Evolutionary conservation across 2,113 vertebrate species (phyloP).

Genomic region (Motacilla tschutschensis): DNA sequence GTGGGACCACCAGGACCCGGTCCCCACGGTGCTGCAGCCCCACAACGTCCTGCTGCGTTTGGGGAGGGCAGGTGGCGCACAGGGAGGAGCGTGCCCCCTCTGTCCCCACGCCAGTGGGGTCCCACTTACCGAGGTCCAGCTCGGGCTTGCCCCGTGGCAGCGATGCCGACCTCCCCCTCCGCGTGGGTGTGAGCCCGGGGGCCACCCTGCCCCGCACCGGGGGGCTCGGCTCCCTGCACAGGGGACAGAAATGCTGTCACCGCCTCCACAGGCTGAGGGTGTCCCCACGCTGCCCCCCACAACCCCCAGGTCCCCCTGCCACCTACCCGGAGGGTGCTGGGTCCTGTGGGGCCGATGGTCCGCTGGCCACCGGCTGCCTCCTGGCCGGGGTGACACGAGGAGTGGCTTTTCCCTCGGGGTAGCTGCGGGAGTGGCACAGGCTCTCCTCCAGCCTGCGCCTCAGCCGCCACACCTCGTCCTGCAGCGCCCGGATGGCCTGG

Average conservation of each 20-base stretch:
- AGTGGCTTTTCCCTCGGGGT: background rate
- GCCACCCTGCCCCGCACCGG: background rate
- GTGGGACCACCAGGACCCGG: background rate
- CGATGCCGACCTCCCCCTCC: conserved; percentile 47
- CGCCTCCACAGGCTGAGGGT: background rate
- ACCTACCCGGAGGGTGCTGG: conserved; percentile 57
- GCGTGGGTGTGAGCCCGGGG: background rate
- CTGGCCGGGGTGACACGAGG: fast-evolving
- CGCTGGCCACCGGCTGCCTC: background rate
- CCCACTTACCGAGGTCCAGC: conserved; percentile 65
- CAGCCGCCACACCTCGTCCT: conserved; percentile 77
- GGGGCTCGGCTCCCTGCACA: background rate
- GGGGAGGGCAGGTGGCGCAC: fast-evolving
- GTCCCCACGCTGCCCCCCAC: background rate
- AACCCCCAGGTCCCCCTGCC: fast-evolving
- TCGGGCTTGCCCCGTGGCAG: conserved; percentile 33
- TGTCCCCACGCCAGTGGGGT: fast-evolving
- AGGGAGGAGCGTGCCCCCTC: background rate
- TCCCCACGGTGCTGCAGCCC: background rate
- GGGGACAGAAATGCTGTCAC: background rate
- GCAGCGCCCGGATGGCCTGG: conserved; percentile 77
- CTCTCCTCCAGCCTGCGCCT: conserved; percentile 71
- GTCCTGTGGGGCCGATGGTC: background rate
- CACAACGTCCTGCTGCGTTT: fast-evolving
- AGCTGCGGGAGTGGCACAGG: conserved; percentile 23